These are phyloP conservation scores for Callospermophilus lateralis DNA, from an alignment of 2,113 vertebrate species.

Conservation along the genomic window DNA sequence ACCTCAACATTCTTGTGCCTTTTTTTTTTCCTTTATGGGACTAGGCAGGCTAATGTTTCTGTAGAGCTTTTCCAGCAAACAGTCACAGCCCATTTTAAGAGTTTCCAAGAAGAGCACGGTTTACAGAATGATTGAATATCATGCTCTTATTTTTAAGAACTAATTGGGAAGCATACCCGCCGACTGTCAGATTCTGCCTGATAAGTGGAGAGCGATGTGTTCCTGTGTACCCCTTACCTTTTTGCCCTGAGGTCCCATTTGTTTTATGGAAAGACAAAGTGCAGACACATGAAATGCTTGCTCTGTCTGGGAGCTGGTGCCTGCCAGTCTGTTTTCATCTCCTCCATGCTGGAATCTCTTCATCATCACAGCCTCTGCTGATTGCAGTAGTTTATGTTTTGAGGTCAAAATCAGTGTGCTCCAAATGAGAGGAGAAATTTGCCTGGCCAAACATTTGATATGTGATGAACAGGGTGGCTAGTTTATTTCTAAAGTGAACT, in stretches of 20 bases:
- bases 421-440: neutral
- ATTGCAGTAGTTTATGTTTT: slow-evolving; percentile 41
- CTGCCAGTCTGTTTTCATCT: slow-evolving; percentile 76
- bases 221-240: slow-evolving; percentile 77
- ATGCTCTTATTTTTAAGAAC: slow-evolving; percentile 65
- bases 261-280: slow-evolving; percentile 79
- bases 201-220: slow-evolving; percentile 64
- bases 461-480: neutral
- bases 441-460: slow-evolving; percentile 6
- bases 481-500: neutral
- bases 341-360: slow-evolving; percentile 47
- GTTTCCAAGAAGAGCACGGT: slow-evolving; percentile 53
- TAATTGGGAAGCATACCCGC: slow-evolving; percentile 73
- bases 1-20: neutral
- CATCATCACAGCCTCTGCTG: slow-evolving; percentile 71
- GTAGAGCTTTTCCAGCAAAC: neutral
- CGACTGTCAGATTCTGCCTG: slow-evolving; percentile 63
- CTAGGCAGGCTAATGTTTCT: slow-evolving; percentile 13
- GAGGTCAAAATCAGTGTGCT: slow-evolving; percentile 65
- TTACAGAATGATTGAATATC: slow-evolving; percentile 45
- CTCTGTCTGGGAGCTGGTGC: slow-evolving; percentile 67
- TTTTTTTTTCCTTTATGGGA: neutral
- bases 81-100: slow-evolving; percentile 64
- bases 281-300: slow-evolving; percentile 70
- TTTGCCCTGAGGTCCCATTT: slow-evolving; percentile 84